Evolutionary conservation across 2,888 invertebrate genomes (phyloP).

Genomic region (Ochropacha duplaris): DNA sequence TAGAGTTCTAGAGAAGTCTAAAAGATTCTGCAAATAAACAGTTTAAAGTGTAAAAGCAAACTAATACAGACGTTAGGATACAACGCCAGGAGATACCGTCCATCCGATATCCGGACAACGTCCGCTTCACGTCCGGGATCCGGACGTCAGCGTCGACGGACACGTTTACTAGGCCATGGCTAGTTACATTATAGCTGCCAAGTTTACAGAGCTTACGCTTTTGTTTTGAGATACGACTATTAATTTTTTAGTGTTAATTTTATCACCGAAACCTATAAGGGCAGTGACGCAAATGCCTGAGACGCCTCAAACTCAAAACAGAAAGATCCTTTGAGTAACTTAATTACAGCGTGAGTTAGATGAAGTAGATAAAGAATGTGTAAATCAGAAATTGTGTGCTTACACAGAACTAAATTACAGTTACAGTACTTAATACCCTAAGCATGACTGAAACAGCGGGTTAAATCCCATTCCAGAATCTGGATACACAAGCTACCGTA

Average conservation of each 20-base stretch:
- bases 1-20: too few relatives aligned
- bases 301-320: too few relatives aligned
- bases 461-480: too few relatives aligned
- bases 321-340: too few relatives aligned
- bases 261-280: too few relatives aligned
- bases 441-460: too few relatives aligned
- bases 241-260: background rate
- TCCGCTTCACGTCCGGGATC: slow-evolving; percentile 33
- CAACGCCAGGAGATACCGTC: slow-evolving; percentile 39
- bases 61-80: slow-evolving; percentile 20
- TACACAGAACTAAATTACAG: too few relatives aligned
- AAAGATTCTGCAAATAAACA: background rate
- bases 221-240: background rate
- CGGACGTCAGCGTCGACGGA: slow-evolving; percentile 29
- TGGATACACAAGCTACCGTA: background rate
- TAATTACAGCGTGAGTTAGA: too few relatives aligned
- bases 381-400: too few relatives aligned
- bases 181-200: slow-evolving; percentile 16
- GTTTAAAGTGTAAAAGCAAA: background rate
- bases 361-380: too few relatives aligned
- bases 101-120: slow-evolving; percentile 39
- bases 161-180: background rate
- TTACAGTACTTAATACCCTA: too few relatives aligned
- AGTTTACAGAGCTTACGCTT: slow-evolving; percentile 17
- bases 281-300: too few relatives aligned